Evolutionary conservation across 2,888 invertebrate genomes (phyloP), one percentile per base, ranked within the genome.

Genomic region (Diarsia dahlii): DNA sequence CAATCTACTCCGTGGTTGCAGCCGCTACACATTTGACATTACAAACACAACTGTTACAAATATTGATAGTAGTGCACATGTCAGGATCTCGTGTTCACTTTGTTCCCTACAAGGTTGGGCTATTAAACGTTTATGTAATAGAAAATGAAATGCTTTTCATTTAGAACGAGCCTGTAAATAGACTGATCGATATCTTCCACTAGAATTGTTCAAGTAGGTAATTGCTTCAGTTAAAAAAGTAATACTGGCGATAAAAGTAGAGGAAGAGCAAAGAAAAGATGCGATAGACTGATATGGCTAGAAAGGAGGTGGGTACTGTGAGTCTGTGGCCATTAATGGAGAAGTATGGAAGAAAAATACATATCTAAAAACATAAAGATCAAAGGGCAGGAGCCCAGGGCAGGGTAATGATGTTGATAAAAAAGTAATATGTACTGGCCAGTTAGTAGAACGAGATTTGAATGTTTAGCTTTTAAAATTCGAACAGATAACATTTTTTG

Each of bases 1-100:
- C 0, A 34, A n/a, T 9, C n/a, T 71, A 69, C 60, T 48, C 75
- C 65, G 13, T 75, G 75, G 66, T 62, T 20, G 28, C 5, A 68
- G 18, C 2, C 18, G 39, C 13, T 71, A 71, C 23, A 62, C 15
- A 23, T n/a, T n/a, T n/a, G n/a, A n/a, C n/a, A n/a, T 56, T 69
- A 76, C 69, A 70, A 76, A 82, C 48, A 78, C 48, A 77, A 82
- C 84, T 81, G 88, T 84, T 81, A 86, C 84, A 86, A 86, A 87
- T 87, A 87, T 87, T 87, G 86, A 82, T 69, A 77, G 80, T 71
- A 78, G 71, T 69, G 74, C 78, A 69, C 84, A 76, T 73, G 82
- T 64, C 56, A 76, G 82, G 80, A 84, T 71, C 56, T 54, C 52
- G 48, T 76, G 74, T 84, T 83, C 81, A 75, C 68, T 74, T 66